Evolutionary conservation across 2,797 vertebrate species (phyloP).

Genomic region (Epinephelus malabaricus): DNA sequence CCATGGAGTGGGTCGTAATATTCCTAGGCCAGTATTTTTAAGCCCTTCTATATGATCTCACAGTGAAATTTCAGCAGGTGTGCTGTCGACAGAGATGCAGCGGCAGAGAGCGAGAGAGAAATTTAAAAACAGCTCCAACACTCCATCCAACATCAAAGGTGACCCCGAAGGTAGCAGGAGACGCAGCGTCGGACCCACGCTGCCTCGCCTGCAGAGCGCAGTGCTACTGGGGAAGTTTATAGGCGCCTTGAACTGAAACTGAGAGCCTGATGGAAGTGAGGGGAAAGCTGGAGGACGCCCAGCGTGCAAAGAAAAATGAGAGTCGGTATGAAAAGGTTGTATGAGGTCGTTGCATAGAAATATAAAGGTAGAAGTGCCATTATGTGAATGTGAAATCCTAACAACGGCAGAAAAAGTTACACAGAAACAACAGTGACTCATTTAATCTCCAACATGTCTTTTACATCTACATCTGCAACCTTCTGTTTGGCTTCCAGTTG

Average conservation of each 20-base stretch:
- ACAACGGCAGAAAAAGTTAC: not conserved
- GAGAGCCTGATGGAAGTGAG: not conserved
- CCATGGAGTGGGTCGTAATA: not conserved
- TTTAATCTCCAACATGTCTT: not conserved
- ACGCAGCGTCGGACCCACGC: not conserved
- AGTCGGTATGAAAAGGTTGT: not conserved
- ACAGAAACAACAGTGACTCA: not conserved
- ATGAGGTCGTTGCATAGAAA: not conserved
- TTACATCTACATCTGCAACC: not conserved
- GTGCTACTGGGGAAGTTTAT: slow-evolving; percentile 8
- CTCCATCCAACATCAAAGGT: slow-evolving; percentile 39
- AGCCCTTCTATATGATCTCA: not conserved
- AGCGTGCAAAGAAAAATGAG: slow-evolving; percentile 5
- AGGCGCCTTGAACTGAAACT: slow-evolving; percentile 20
- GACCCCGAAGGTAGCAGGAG: slow-evolving; percentile 33
- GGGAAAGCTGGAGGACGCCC: not conserved
- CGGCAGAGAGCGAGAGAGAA: not conserved
- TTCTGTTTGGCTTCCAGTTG: not conserved
- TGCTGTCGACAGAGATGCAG: slow-evolving; percentile 5
- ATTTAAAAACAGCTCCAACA: not conserved
- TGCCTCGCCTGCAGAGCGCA: not conserved
- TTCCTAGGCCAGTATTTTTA: not conserved
- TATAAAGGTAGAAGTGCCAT: not conserved
- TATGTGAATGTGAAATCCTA: not conserved
- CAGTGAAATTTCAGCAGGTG: not conserved